Evolutionary conservation across 2,113 vertebrate species (phyloP).

Genomic region (Cyanocitta stelleri): DNA sequence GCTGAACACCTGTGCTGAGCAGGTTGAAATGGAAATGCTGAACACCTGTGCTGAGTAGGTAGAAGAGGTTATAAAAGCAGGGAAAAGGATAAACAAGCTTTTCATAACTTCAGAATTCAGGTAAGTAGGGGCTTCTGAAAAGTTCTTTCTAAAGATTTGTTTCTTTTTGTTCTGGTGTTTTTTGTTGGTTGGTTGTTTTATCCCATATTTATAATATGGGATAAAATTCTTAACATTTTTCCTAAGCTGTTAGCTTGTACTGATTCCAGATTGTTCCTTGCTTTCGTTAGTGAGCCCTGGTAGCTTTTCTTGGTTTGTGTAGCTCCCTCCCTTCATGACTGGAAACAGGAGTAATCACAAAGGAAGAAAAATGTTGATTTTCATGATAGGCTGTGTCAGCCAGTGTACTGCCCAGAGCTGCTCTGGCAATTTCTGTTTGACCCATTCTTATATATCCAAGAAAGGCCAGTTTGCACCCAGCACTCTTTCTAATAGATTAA

Average conservation of each 20-base stretch:
- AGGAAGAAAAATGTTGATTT: neutral
- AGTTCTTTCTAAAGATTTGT: neutral
- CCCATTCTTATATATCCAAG: neutral
- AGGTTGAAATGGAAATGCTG: neutral
- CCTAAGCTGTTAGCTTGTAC: rapidly evolving
- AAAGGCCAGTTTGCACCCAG: neutral
- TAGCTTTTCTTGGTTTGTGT: neutral
- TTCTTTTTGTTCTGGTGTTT: neutral
- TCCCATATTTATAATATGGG: too few relatives aligned
- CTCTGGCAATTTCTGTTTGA: neutral
- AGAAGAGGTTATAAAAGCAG: neutral
- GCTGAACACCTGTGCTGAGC: neutral
- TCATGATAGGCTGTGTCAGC: neutral
- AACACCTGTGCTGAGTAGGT: neutral
- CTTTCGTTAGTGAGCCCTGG: neutral
- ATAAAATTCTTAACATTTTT: neutral
- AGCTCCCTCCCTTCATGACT: rapidly evolving
- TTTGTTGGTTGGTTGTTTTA: neutral
- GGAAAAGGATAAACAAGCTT: rapidly evolving
- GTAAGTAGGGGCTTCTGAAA: rapidly evolving
- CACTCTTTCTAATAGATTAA: neutral
- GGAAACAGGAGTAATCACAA: neutral
- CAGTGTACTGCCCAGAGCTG: neutral
- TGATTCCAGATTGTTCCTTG: neutral
- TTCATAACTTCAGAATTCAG: neutral